Conservation (phyloP, 2,797 vertebrate genomes). For the Galaxias olidus region DNA sequence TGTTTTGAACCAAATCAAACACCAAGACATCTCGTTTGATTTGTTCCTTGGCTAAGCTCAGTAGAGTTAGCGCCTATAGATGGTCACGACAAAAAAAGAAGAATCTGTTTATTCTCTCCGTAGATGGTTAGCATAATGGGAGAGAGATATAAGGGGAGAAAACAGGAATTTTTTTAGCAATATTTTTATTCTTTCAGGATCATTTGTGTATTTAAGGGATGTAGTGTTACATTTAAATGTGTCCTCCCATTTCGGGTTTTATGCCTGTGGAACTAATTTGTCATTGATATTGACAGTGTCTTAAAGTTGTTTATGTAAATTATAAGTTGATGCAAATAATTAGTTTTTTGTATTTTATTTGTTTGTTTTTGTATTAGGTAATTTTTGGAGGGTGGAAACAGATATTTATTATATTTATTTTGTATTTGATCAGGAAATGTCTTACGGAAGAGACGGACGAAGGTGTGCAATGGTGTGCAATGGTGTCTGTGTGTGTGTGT, state of each 20-base stretch:
- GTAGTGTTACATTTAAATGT: conserved; percentile 37
- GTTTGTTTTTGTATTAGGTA: conserved; percentile 66
- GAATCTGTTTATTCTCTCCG: conserved; percentile 53
- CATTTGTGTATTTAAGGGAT: conserved; percentile 50
- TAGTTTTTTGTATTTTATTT: conserved; percentile 62
- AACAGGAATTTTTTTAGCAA: conserved; percentile 74
- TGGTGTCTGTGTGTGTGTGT: conserved; percentile 57
- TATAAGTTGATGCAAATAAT: conserved; percentile 67
- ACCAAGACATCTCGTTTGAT: conserved; percentile 51
- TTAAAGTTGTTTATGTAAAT: conserved; percentile 70
- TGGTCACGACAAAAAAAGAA: conserved; percentile 52
- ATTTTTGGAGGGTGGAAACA: conserved; percentile 57
- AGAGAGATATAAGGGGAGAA: conserved; percentile 10
- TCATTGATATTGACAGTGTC: conserved; percentile 76
- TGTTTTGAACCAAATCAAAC: conserved; percentile 54
- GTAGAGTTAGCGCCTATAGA: conserved; percentile 54
- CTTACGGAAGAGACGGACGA: conserved; percentile 57
- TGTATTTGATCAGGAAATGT: conserved; percentile 70
- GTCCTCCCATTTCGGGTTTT: conserved; percentile 55
- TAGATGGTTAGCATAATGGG: conserved; percentile 20
- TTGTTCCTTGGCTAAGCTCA: conserved; percentile 40
- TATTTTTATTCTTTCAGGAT: conserved; percentile 78
- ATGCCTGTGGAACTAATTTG: conserved; percentile 57
- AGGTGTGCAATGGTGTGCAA: background rate
- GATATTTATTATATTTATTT: conserved; percentile 72